These are phyloP conservation scores for Rhombomys opimus DNA, from an alignment of 2,113 vertebrate genomes.

Conservation along the genomic window DNA sequence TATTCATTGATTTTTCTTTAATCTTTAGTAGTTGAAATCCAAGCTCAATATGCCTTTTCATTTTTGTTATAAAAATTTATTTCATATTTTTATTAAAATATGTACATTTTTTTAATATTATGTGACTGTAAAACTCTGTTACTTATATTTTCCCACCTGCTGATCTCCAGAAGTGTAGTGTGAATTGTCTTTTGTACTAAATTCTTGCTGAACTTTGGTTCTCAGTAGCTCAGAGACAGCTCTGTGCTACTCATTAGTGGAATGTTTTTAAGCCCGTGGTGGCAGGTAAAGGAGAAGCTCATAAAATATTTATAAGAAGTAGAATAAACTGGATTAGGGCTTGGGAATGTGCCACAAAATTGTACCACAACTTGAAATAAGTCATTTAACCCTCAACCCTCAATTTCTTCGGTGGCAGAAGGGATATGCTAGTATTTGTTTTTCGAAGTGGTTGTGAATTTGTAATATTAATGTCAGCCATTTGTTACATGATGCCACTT, in stretches of 20 bases:
- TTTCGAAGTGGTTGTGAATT: neutral
- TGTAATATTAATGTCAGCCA: constrained; percentile 30
- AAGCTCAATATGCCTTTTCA: neutral
- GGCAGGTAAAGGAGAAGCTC: constrained; percentile 45
- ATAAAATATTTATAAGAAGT: constrained; percentile 69
- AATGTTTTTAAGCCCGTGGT: constrained; percentile 51
- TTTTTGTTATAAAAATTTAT: constrained; percentile 35
- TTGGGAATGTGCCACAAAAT: neutral
- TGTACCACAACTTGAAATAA: neutral
- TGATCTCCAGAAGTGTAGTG: constrained; percentile 17
- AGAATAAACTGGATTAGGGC: constrained; percentile 43
- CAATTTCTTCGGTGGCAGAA: neutral
- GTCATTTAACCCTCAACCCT: constrained; percentile 34
- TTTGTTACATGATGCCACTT: neutral
- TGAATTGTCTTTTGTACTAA: constrained; percentile 30
- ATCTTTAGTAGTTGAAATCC: neutral
- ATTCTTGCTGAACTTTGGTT: constrained; percentile 71
- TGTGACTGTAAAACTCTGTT: constrained; percentile 4
- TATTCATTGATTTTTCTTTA: neutral
- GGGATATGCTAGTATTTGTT: neutral
- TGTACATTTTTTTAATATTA: neutral
- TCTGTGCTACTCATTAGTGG: constrained; percentile 65
- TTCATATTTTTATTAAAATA: constrained; percentile 30
- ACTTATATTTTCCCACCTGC: neutral
- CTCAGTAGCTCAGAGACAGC: constrained; percentile 42